These are phyloP conservation scores for Spea multiplicata DNA, from an alignment of 2,113 vertebrate species.

Conservation along the genomic window DNA sequence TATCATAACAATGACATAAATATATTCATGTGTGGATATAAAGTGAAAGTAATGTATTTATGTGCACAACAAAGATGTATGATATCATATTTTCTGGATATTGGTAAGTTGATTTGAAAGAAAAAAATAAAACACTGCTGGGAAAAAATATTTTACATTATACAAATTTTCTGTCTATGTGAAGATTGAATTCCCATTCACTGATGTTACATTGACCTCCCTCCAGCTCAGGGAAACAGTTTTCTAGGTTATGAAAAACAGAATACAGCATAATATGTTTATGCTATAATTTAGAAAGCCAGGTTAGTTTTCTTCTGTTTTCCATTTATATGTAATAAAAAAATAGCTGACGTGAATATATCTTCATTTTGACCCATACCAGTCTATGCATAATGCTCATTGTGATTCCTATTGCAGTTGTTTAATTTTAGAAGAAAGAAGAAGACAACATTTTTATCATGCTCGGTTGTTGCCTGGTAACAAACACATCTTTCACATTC, in stretches of 20 bases:
- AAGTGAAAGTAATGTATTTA: too few species aligned
- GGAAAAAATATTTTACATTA: background rate
- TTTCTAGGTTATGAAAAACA: background rate
- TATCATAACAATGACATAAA: too few species aligned
- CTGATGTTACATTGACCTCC: background rate
- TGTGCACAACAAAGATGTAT: too few species aligned
- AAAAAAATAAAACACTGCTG: background rate
- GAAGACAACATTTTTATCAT: slow-evolving; percentile 18
- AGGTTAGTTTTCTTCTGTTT: slow-evolving; percentile 2
- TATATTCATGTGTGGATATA: too few species aligned
- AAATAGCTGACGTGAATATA: slow-evolving; percentile 11
- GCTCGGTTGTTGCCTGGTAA: slow-evolving; percentile 37
- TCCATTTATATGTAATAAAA: slow-evolving; percentile 30
- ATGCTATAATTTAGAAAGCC: background rate
- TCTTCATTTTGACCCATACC: slow-evolving; percentile 15
- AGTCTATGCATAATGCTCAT: slow-evolving; percentile 20
- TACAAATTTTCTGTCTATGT: background rate
- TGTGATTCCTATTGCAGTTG: slow-evolving; percentile 26
- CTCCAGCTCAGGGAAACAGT: background rate
- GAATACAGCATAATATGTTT: background rate
- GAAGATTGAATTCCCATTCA: background rate
- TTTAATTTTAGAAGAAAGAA: background rate
- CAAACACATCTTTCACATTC: slow-evolving; percentile 38
- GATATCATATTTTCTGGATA: too few species aligned
- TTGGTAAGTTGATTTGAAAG: background rate